A percentile compares a stretch with the other conserved stretches of the same genome.
These are phyloP conservation scores for Metaphire vulgaris DNA, from an alignment of 1,140 invertebrate species.

Conservation along the genomic window DNA sequence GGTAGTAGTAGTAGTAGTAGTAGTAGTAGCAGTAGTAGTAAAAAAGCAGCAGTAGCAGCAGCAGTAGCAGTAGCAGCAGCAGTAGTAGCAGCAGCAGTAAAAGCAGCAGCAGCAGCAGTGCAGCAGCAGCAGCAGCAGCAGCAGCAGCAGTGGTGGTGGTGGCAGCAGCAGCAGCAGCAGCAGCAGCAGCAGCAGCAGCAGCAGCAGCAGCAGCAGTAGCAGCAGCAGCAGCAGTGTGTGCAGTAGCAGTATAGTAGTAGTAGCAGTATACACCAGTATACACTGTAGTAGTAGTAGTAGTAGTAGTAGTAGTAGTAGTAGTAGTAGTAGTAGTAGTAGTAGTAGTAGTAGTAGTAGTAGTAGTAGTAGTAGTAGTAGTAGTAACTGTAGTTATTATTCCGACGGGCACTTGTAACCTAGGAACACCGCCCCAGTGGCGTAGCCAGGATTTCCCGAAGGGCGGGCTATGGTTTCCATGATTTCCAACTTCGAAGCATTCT, in stretches of 20 bases:
- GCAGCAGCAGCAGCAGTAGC: not conserved
- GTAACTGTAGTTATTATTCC: too few species aligned
- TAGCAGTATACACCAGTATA: not conserved
- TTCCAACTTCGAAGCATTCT: too few species aligned
- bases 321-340: slow-evolving; percentile 8
- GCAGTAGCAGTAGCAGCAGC: too few species aligned
- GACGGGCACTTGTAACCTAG: not conserved
- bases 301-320: slow-evolving; percentile 7
- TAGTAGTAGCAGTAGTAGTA: too few species aligned
- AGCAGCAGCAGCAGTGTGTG: not conserved
- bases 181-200: not conserved
- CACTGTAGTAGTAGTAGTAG: not conserved
- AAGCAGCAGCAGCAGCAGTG: too few species aligned
- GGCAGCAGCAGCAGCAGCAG: not conserved
- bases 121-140: too few species aligned
- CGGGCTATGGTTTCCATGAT: too few species aligned
- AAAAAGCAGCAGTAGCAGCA: too few species aligned
- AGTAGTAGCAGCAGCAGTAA: too few species aligned
- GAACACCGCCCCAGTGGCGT: too few species aligned
- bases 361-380: slow-evolving; percentile 9
- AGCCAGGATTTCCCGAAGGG: too few species aligned
- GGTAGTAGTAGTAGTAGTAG: too few species aligned
- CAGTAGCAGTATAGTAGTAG: slow-evolving; percentile 5
- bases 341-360: slow-evolving; percentile 8
- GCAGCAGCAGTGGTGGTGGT: not conserved